Conservation (phyloP, 2,113 vertebrate genomes). For the Eolophus roseicapilla region DNA sequence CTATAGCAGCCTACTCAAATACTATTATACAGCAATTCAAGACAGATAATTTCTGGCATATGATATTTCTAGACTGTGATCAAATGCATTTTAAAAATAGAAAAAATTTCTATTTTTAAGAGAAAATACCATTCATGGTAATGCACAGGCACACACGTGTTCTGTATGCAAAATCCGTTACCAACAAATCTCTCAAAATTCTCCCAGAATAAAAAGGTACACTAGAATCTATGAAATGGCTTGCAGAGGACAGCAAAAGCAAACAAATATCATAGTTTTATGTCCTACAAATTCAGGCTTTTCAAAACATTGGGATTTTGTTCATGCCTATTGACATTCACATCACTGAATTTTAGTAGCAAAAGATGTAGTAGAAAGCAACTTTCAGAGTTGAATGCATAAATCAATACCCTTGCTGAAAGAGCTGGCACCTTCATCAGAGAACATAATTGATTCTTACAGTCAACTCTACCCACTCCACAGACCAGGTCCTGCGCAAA, state of each 20-base stretch:
- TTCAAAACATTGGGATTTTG: background rate
- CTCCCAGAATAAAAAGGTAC: background rate
- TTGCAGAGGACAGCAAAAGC: background rate
- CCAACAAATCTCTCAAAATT: background rate
- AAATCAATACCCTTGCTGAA: background rate
- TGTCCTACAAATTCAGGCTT: background rate
- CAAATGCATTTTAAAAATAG: background rate
- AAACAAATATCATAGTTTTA: background rate
- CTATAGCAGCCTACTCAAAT: background rate
- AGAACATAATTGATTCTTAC: background rate
- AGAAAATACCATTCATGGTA: background rate
- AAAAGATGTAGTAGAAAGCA: background rate
- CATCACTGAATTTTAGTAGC: background rate
- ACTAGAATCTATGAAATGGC: background rate
- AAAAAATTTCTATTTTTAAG: background rate
- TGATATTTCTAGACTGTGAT: background rate
- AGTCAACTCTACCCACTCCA: background rate
- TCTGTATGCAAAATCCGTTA: background rate
- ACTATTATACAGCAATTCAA: background rate
- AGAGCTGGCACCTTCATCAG: background rate
- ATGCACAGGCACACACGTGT: background rate
- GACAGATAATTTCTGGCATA: background rate
- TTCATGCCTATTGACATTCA: background rate
- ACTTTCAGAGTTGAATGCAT: background rate
- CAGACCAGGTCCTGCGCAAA: rapidly evolving